phyloP scores from a whole-genome alignment of 2,888 invertebrate genomes.

The Drosophila paranaensis region DNA sequence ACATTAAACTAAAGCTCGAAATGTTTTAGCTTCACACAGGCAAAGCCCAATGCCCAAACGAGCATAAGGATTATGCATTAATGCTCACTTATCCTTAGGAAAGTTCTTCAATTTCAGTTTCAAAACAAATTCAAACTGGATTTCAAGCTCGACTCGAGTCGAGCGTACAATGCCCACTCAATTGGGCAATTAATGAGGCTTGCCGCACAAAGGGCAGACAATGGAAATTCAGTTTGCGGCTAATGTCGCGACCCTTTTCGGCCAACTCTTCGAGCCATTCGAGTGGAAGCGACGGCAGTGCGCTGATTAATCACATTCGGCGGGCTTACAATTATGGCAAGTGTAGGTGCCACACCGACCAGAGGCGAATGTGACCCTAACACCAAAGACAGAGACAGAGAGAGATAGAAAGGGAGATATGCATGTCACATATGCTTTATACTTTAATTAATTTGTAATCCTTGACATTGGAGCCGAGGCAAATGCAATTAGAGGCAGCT shows the following conservation, averaged over 20 bases:
- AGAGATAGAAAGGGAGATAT: not conserved
- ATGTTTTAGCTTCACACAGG: too few relatives aligned
- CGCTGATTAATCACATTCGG: constrained; percentile 64
- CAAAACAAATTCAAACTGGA: too few relatives aligned
- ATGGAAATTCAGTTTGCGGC: constrained; percentile 27
- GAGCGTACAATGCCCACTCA: constrained; percentile 22
- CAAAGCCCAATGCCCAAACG: too few relatives aligned
- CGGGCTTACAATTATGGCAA: constrained; percentile 50
- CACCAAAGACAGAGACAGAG: not conserved
- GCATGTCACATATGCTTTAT: constrained; percentile 61
- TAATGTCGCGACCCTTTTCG: constrained; percentile 43
- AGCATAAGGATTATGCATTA: too few relatives aligned
- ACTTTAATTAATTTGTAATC: constrained; percentile 77
- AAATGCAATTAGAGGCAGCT: constrained; percentile 63
- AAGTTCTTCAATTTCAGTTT: too few relatives aligned
- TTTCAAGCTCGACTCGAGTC: not conserved
- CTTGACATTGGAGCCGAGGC: constrained; percentile 53
- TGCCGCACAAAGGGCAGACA: constrained; percentile 23
- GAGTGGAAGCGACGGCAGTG: constrained; percentile 31
- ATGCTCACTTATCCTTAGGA: too few relatives aligned
- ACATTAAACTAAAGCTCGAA: too few relatives aligned
- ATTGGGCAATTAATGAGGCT: constrained; percentile 36
- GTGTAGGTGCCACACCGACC: not conserved
- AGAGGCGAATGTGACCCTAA: constrained; percentile 1
- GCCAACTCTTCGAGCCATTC: constrained; percentile 26